phyloP scores from a whole-genome alignment of 2,797 vertebrate genomes.

The Brachyalestes nurse region DNA sequence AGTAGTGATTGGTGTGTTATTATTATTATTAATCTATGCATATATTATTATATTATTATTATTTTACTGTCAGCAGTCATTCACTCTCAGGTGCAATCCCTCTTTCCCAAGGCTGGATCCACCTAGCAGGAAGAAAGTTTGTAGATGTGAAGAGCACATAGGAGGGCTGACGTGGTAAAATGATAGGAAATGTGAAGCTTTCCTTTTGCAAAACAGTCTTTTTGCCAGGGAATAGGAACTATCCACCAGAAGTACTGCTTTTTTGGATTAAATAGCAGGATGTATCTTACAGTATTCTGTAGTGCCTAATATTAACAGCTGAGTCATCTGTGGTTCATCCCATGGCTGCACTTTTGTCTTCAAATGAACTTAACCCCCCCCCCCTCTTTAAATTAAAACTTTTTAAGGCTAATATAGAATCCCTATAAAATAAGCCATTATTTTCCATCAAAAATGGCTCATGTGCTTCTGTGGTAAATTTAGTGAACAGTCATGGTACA shows the following conservation, averaged over 20 bases:
- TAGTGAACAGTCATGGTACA: neutral
- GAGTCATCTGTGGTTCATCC: neutral
- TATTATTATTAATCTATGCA: too few species aligned
- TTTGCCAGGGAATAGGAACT: neutral
- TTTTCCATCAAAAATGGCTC: too few species aligned
- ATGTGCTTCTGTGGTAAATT: neutral
- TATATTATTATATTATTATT: too few species aligned
- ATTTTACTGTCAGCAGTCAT: neutral
- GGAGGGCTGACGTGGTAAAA: neutral
- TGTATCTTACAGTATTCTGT: neutral
- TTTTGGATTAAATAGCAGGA: neutral
- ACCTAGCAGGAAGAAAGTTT: constrained; percentile 6
- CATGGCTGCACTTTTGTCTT: neutral
- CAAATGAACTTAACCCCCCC: too few species aligned
- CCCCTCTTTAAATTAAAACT: too few species aligned
- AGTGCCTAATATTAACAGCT: neutral
- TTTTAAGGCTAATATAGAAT: too few species aligned
- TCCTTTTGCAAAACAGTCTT: neutral
- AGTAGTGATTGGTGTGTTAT: too few species aligned
- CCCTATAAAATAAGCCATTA: neutral
- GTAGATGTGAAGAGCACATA: neutral
- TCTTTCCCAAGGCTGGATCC: neutral
- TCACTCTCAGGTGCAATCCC: neutral
- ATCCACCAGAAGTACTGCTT: neutral
- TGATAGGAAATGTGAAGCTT: neutral